A percentile compares a stretch with the other conserved stretches of the same genome.
Conservation (phyloP, 2,888 invertebrate genomes). For the Dasypogon diadema region DNA sequence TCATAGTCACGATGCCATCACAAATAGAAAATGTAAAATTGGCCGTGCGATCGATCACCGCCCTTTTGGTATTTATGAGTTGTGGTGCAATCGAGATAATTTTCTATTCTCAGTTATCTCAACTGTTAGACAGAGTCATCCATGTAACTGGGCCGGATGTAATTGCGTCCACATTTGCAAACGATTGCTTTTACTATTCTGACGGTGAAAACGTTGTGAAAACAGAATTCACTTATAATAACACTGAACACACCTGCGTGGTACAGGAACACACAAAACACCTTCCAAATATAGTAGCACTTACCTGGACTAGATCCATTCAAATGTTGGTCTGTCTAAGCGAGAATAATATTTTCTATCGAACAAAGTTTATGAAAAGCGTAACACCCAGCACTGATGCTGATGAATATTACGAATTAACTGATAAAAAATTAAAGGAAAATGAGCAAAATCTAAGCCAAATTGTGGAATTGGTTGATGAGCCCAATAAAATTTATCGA, state of each 20-base stretch:
- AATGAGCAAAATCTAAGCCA: slow-evolving; percentile 5
- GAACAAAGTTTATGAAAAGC: slow-evolving; percentile 57
- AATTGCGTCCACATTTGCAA: slow-evolving; percentile 43
- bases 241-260: slow-evolving; percentile 59
- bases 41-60: slow-evolving; percentile 56
- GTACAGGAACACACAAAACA: slow-evolving; percentile 60
- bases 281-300: slow-evolving; percentile 63
- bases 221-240: slow-evolving; percentile 60
- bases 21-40: slow-evolving; percentile 49
- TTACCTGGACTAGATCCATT: slow-evolving; percentile 63
- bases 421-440: neutral
- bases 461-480: slow-evolving; percentile 1
- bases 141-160: slow-evolving; percentile 44
- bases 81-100: slow-evolving; percentile 65
- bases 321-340: slow-evolving; percentile 64
- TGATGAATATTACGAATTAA: slow-evolving; percentile 19
- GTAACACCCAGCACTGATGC: neutral
- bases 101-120: slow-evolving; percentile 60
- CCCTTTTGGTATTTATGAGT: slow-evolving; percentile 62
- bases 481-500: slow-evolving; percentile 21
- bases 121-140: slow-evolving; percentile 57
- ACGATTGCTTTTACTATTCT: slow-evolving; percentile 56
- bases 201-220: slow-evolving; percentile 62
- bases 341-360: slow-evolving; percentile 66
- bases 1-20: slow-evolving; percentile 42